These are phyloP conservation scores for Nesidiocoris tenuis DNA, from an alignment of 2,888 invertebrate species.

Conservation along the genomic window DNA sequence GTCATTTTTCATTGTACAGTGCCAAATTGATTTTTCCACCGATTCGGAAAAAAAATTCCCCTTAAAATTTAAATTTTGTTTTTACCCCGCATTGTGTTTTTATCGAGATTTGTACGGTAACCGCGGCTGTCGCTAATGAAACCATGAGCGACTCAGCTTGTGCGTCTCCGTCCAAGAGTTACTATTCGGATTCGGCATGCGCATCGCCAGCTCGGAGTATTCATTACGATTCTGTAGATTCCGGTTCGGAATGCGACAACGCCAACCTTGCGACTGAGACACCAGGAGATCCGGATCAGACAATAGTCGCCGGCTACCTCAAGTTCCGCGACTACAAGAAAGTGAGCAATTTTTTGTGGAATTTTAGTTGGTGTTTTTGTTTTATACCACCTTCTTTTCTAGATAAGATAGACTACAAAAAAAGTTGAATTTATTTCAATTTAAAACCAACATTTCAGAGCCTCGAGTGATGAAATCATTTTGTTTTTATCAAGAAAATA, in stretches of 20 bases:
- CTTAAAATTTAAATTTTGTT: neutral
- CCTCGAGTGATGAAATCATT: no score
- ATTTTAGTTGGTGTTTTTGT: no score
- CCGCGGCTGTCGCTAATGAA: constrained; percentile 10
- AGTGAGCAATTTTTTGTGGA: no score
- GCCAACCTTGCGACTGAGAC: constrained; percentile 56
- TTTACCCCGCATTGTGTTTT: no score
- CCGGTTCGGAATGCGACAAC: constrained; percentile 51
- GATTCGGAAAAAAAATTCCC: neutral
- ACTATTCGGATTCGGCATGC: constrained; percentile 50
- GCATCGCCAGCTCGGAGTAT: constrained; percentile 52
- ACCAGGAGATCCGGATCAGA: constrained; percentile 61
- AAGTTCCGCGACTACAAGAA: constrained; percentile 72
- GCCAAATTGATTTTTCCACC: no score
- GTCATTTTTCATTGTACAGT: no score
- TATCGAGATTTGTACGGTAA: no score
- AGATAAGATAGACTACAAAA: no score
- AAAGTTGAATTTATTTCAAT: no score
- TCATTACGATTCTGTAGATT: constrained; percentile 50
- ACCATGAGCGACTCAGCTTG: constrained; percentile 34
- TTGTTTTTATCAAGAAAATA: no score
- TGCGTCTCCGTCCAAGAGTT: constrained; percentile 27
- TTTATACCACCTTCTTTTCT: no score
- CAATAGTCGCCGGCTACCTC: constrained; percentile 69
- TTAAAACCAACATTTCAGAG: no score